Base-by-base conservation (phyloP, 1,140 invertebrate genomes). In the Ips nitidus region DNA sequence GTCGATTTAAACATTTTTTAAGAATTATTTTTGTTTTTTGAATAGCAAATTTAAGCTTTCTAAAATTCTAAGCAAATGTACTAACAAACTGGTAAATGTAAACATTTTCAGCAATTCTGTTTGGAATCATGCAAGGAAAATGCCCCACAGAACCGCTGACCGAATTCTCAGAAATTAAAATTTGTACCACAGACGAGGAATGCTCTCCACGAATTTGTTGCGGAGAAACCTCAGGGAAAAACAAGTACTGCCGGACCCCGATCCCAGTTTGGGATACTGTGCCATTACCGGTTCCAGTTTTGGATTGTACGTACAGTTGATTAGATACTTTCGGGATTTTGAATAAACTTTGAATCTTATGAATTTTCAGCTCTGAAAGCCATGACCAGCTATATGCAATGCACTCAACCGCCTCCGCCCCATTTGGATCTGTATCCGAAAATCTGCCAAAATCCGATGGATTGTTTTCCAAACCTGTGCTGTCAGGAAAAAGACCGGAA, bases 391-490 rank as follows among this genome's bases (percentile, higher is more conserved):
- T 91, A 90, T 70, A 80, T 91, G 62, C 89, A 90, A 75, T 91
- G 89, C 76, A 89, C 89, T 4, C 79, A 86, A n/a, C 85, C 89
- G 2, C 89, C 89, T 2, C 84, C 86, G 41, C 80, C 83, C 40
- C 76, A 85, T 47, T 82, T 88, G 53, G 88, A 91, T 77, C 72
- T 88, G 43, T 89, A 90, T 77, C 87, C 89, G 2, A 85, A 87
- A 73, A 77, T 83, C 6, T 91, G 90, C 75, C 85, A 84, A 64
- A 86, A 84, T 2, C 86, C 85, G 7, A 79, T 90, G 4, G 89
- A 90, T 77, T 91, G 90, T 79, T 89, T 90, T 75, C 90, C 90
- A 1, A 90, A 90, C 78, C 81, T 91, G 45, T 91, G 89, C 77
- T 91, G 90, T 60, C 89, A 90, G 74, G 90, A 91, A 79, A 72